phyloP scores from a whole-genome alignment of 2,797 vertebrate species.

The Ctenopoma kingsleyae region DNA sequence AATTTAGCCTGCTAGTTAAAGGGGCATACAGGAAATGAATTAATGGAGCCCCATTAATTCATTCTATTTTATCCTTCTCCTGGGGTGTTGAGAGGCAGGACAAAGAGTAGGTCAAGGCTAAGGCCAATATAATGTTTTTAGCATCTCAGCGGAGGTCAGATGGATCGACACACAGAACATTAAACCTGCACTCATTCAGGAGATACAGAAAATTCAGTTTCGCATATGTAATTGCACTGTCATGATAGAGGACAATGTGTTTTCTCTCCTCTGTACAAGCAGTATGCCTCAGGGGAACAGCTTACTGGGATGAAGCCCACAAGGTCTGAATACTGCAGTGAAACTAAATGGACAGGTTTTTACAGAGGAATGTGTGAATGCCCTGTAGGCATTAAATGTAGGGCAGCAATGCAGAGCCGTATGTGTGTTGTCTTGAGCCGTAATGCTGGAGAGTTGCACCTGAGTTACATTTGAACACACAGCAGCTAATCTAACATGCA shows the following conservation, averaged over 20 bases:
- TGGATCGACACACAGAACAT: constrained; percentile 3
- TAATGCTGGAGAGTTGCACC: constrained; percentile 26
- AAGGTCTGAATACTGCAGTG: constrained; percentile 52
- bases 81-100: constrained; percentile 51
- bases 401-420: constrained; percentile 42
- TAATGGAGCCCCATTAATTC: constrained; percentile 59
- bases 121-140: constrained; percentile 59
- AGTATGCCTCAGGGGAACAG: constrained; percentile 42
- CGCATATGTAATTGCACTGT: constrained; percentile 35
- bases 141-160: constrained; percentile 43
- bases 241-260: constrained; percentile 27
- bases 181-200: constrained; percentile 33
- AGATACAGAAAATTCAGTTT: constrained; percentile 22
- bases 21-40: constrained; percentile 48
- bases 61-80: constrained; percentile 59
- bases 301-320: constrained; percentile 52
- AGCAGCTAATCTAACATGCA: constrained; percentile 26
- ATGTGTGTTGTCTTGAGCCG: constrained; percentile 46
- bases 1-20: constrained; percentile 52
- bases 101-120: constrained; percentile 60
- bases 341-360: constrained; percentile 46
- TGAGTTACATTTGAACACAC: constrained; percentile 48
- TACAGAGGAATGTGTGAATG: constrained; percentile 48
- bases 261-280: constrained; percentile 21
- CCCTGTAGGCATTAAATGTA: constrained; percentile 62